phyloP scores from a whole-genome alignment of 2,113 vertebrate species.

The Electrona antarctica region DNA sequence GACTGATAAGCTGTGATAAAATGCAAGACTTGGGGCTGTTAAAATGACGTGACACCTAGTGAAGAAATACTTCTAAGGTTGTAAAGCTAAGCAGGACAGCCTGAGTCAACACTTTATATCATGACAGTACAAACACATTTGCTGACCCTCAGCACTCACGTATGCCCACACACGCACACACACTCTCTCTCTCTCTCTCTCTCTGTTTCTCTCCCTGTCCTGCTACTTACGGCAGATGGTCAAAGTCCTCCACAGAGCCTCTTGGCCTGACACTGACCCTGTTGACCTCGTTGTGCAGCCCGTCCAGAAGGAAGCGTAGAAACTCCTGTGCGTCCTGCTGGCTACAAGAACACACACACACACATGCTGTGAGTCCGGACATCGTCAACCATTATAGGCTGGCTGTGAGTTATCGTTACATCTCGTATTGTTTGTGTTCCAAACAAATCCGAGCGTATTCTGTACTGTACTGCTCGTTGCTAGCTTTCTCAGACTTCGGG shows the following conservation, averaged over 20 bases:
- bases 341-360: constrained; percentile 69
- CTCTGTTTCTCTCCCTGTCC: background rate
- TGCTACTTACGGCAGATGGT: constrained; percentile 90
- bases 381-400: background rate
- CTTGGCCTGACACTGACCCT: constrained; percentile 86
- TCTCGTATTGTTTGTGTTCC: background rate
- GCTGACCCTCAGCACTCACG: background rate
- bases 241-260: constrained; percentile 83
- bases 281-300: constrained; percentile 96
- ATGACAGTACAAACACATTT: too few species aligned
- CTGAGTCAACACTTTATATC: too few species aligned
- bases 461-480: too few species aligned
- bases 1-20: too few species aligned
- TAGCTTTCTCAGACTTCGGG: background rate
- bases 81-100: too few species aligned
- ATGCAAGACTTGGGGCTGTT: too few species aligned
- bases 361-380: background rate
- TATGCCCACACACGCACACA: background rate
- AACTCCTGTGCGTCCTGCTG: constrained; percentile 99
- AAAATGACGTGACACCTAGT: too few species aligned
- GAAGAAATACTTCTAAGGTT: too few species aligned
- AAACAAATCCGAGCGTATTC: background rate
- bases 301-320: constrained; percentile 93
- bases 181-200: background rate
- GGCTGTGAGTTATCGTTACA: background rate